Conservation (phyloP, 2,888 invertebrate genomes). For the Petrolisthes cinctipes region DNA sequence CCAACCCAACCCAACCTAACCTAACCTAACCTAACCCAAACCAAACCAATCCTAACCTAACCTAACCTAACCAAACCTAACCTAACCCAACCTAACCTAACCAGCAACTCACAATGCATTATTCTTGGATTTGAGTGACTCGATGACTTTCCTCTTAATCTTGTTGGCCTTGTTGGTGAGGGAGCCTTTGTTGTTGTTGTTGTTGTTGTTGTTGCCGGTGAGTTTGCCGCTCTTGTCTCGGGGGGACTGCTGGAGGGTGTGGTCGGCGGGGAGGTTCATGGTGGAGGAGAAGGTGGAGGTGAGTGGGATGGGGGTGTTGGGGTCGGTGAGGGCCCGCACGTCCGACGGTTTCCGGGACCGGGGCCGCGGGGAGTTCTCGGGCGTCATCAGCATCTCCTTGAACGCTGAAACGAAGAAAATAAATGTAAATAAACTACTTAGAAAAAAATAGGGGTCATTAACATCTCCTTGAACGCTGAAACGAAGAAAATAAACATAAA, state of each 20-base stretch:
- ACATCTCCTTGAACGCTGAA: no score
- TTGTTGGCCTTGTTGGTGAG: constrained; percentile 86
- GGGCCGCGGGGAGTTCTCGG: constrained; percentile 85
- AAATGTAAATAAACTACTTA: no score
- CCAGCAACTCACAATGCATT: constrained; percentile 69
- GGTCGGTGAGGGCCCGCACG: constrained; percentile 69
- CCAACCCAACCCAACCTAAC: no score
- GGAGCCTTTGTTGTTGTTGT: constrained; percentile 71
- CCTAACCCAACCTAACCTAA: no score
- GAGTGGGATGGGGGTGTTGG: constrained; percentile 60
- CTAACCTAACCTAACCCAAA: no score
- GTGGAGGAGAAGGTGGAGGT: constrained; percentile 54
- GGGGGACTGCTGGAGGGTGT: constrained; percentile 49
- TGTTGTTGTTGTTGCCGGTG: constrained; percentile 36
- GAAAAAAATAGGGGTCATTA: no score
- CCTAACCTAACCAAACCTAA: no score
- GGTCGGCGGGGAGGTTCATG: constrained; percentile 54
- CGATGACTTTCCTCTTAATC: constrained; percentile 84
- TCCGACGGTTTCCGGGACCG: constrained; percentile 77
- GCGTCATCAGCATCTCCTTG: constrained; percentile 80
- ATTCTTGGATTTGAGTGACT: constrained; percentile 90
- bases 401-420: no score
- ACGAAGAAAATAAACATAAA: no score
- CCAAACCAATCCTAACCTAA: no score
- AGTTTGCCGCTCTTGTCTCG: constrained; percentile 39